Evolutionary conservation across 1,140 invertebrate species (phyloP).

Genomic region (Wasmannia auropunctata): DNA sequence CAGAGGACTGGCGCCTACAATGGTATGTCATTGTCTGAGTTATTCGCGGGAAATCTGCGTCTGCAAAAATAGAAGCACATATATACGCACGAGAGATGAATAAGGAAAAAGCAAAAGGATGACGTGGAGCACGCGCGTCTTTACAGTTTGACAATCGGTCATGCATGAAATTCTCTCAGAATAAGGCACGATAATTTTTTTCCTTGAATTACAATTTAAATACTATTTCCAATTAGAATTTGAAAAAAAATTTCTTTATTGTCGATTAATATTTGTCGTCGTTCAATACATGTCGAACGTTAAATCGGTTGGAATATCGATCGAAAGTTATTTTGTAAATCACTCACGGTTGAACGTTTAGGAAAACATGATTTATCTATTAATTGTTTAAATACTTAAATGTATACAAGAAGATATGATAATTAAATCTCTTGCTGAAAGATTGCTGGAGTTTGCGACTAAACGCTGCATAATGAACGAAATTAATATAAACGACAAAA

Average conservation of each 20-base stretch:
- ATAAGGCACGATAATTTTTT: not conserved
- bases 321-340: not conserved
- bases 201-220: not conserved
- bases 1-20: constrained; percentile 52
- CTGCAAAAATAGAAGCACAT: constrained; percentile 48
- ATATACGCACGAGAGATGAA: not conserved
- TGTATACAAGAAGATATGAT: not conserved
- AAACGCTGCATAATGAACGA: not conserved
- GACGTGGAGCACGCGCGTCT: not conserved
- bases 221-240: not conserved
- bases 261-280: not conserved
- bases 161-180: not conserved
- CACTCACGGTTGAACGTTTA: not conserved
- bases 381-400: not conserved
- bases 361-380: not conserved
- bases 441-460: not conserved
- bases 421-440: not conserved
- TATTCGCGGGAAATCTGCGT: constrained; percentile 73
- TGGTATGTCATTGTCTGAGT: constrained; percentile 69
- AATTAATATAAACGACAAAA: constrained; percentile 1
- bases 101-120: constrained; percentile 17
- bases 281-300: not conserved
- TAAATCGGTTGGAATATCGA: no score
- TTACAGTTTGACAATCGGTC: not conserved
- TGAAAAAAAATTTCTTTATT: not conserved